Percentiles rank a stretch among this genome's conserved stretches.
Evolutionary conservation across 2,113 vertebrate genomes (phyloP).

Genomic region (Motacilla tschutschensis): DNA sequence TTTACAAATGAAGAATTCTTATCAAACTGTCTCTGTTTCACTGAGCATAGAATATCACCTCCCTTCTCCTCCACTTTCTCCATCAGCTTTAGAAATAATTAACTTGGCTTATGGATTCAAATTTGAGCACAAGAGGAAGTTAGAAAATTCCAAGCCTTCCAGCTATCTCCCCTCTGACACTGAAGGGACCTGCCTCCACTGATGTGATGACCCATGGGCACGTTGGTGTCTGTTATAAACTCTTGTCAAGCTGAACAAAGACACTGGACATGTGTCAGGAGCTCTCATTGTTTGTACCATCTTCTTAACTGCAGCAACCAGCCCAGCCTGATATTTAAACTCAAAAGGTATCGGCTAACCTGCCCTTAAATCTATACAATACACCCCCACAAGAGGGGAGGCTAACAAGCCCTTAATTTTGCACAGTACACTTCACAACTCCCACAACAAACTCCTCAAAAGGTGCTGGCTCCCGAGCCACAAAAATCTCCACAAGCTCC

Average conservation of each 20-base stretch:
- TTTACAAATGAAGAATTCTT: not conserved
- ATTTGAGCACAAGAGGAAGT: not conserved
- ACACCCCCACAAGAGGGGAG: not conserved
- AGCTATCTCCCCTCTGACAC: not conserved
- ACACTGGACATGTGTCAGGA: not conserved
- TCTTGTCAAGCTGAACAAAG: not conserved
- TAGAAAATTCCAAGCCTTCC: not conserved
- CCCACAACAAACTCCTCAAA: not conserved
- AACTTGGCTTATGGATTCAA: not conserved
- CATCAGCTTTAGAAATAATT: not conserved
- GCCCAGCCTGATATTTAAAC: not conserved
- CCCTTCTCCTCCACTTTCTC: not conserved
- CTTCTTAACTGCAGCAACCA: not conserved
- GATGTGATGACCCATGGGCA: rapidly evolving
- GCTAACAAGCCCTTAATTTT: not conserved
- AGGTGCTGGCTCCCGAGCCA: not conserved
- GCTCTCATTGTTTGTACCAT: not conserved
- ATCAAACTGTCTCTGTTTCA: not conserved
- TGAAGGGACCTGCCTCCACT: not conserved
- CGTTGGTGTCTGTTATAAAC: not conserved
- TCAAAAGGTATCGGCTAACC: not conserved
- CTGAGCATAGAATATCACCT: not conserved
- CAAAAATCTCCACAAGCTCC: not conserved
- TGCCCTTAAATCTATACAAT: not conserved
- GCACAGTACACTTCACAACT: not conserved